Evolutionary conservation across 1,140 invertebrate genomes (phyloP).

Genomic region (Halictus rubicundus): DNA sequence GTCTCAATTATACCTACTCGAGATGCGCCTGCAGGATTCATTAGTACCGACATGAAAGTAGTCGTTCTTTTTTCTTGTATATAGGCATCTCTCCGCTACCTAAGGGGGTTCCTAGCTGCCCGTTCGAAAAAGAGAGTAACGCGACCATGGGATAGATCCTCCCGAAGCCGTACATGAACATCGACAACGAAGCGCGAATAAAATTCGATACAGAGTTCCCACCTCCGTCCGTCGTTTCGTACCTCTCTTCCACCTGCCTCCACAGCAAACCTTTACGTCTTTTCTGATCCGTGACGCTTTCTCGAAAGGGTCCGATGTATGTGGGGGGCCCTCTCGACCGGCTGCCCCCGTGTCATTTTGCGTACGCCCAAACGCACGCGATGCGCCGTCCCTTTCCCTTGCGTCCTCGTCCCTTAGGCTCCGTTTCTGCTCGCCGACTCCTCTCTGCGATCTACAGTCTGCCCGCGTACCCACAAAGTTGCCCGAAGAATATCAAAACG

Average conservation of each 20-base stretch:
- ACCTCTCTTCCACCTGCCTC: background rate
- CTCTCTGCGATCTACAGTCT: background rate
- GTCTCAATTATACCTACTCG: no score
- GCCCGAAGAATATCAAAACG: background rate
- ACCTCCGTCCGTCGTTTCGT: background rate
- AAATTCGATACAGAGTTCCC: constrained; percentile 40
- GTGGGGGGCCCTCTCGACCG: constrained; percentile 48
- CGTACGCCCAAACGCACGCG: constrained; percentile 42
- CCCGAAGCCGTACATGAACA: constrained; percentile 54
- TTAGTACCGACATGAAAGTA: no score
- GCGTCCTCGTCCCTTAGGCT: background rate
- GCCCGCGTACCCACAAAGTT: background rate
- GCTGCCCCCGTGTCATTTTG: constrained; percentile 48
- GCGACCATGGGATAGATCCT: constrained; percentile 49
- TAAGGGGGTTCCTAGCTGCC: background rate
- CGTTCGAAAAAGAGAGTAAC: constrained; percentile 25
- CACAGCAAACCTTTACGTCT: constrained; percentile 15
- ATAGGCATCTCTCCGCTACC: background rate
- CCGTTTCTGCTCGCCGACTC: background rate
- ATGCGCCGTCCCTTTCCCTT: constrained; percentile 17
- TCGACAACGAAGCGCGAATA: constrained; percentile 61
- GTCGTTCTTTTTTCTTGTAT: background rate
- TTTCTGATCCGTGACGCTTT: constrained; percentile 37
- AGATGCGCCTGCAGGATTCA: no score
- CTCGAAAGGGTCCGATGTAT: constrained; percentile 22